These are phyloP conservation scores for Dendrophyllia cribrosa DNA, from an alignment of 64 coral and sea anemone genomes.

Conservation along the genomic window DNA sequence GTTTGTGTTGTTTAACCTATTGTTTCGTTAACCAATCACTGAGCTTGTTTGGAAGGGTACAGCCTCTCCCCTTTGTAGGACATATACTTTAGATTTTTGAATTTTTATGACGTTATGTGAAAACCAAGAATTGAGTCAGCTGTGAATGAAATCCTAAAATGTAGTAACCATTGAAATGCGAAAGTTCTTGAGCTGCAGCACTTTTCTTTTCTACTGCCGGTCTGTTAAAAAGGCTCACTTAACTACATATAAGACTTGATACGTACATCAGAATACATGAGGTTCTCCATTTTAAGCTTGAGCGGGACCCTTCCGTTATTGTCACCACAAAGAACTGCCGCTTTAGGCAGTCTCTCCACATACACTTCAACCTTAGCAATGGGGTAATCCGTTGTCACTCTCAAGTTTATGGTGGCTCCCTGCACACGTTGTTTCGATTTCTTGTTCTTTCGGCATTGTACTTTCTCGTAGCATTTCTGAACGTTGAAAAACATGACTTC, in stretches of 20 bases:
- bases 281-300: constrained; percentile 88
- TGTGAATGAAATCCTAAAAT: too few relatives aligned
- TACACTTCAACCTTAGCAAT: constrained; percentile 89
- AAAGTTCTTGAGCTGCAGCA: too few relatives aligned
- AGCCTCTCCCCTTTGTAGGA: too few relatives aligned
- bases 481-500: constrained; percentile 44
- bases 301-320: constrained; percentile 93
- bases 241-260: not conserved
- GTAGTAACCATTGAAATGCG: too few relatives aligned
- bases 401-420: constrained; percentile 82
- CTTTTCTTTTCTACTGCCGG: too few relatives aligned
- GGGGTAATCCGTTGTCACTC: constrained; percentile 74
- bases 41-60: too few relatives aligned
- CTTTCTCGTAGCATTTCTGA: constrained; percentile 75
- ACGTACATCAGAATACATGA: constrained; percentile 93
- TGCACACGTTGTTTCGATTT: constrained; percentile 89
- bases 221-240: not conserved
- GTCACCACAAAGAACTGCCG: constrained; percentile 90
- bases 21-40: too few relatives aligned
- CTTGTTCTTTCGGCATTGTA: constrained; percentile 94
- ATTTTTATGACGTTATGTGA: too few relatives aligned
- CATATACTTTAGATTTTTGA: too few relatives aligned
- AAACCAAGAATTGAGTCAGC: too few relatives aligned
- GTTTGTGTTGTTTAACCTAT: too few relatives aligned
- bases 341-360: constrained; percentile 87